Percentiles rank a stretch among this genome's conserved stretches.
phyloP scores from a whole-genome alignment of 1,140 invertebrate species.

The Scylla paramamosain region DNA sequence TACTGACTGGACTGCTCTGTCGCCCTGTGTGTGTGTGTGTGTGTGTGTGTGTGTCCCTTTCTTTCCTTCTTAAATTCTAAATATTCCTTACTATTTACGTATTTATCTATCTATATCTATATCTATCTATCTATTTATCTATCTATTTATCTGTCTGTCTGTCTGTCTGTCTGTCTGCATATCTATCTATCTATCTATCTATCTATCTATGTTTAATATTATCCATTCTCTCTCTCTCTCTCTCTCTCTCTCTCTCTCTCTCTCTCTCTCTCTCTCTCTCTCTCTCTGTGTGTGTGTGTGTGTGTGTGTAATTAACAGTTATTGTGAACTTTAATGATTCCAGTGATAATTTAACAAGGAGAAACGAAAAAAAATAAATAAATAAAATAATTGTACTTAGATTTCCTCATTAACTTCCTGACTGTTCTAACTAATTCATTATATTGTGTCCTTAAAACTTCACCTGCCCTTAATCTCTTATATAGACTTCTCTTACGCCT shows the following conservation, averaged over 20 bases:
- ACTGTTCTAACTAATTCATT: too few relatives aligned
- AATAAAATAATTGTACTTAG: constrained; percentile 2
- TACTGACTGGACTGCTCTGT: not conserved
- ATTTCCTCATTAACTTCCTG: too few relatives aligned
- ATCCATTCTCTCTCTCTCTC: not conserved
- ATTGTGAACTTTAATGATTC: not conserved
- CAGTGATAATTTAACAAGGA: too few relatives aligned
- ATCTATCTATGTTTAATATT: too few relatives aligned
- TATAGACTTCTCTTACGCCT: constrained; percentile 1
- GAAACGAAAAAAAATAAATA: not conserved
- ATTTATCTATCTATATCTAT: too few relatives aligned
- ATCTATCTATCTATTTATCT: not conserved
- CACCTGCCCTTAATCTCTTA: too few relatives aligned
- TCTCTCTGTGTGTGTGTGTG: not conserved
- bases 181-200: too few relatives aligned
- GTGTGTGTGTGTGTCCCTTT: not conserved
- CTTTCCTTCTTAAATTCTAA: too few relatives aligned
- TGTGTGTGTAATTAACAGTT: not conserved
- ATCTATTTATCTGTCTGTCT: not conserved
- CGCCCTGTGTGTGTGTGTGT: not conserved
- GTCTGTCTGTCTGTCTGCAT: not conserved
- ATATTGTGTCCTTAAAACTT: too few relatives aligned
- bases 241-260: not conserved
- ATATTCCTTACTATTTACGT: too few relatives aligned
- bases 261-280: too few relatives aligned